Evolutionary conservation across 2,797 vertebrate genomes (phyloP).

Genomic region (Leptodactylus fallax): DNA sequence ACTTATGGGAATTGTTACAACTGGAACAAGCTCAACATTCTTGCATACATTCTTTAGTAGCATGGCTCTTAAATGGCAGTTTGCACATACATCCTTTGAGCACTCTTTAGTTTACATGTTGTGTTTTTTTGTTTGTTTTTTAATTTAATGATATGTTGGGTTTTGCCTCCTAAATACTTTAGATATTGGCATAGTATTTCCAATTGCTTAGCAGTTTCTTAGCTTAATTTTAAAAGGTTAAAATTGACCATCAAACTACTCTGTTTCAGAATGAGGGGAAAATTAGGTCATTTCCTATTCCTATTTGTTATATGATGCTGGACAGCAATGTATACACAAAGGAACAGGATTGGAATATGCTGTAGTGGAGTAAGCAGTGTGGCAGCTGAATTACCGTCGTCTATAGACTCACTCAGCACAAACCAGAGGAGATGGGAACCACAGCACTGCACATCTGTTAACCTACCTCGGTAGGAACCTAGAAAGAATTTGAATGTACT

Average conservation of each 20-base stretch:
- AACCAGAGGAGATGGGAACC: neutral
- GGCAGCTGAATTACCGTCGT: neutral
- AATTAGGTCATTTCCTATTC: constrained; percentile 21
- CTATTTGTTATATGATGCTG: constrained; percentile 17
- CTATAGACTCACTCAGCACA: neutral
- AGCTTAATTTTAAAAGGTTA: neutral
- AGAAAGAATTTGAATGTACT: too few species aligned
- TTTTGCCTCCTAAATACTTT: neutral
- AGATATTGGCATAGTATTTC: neutral
- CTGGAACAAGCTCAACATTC: neutral
- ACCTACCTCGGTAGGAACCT: too few species aligned
- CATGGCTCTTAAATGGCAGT: neutral
- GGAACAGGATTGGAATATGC: neutral
- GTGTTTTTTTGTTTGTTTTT: too few species aligned
- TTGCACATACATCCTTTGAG: neutral
- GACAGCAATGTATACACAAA: constrained; percentile 11
- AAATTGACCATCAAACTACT: neutral
- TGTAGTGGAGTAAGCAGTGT: neutral
- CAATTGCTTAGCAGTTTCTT: neutral
- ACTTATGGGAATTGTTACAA: neutral
- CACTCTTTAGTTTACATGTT: neutral
- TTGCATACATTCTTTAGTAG: neutral
- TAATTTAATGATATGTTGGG: neutral
- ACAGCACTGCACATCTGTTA: neutral
- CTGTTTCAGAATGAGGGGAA: neutral